Base-by-base conservation (phyloP, 2,888 invertebrate species). In the Parnassius smintheus region DNA sequence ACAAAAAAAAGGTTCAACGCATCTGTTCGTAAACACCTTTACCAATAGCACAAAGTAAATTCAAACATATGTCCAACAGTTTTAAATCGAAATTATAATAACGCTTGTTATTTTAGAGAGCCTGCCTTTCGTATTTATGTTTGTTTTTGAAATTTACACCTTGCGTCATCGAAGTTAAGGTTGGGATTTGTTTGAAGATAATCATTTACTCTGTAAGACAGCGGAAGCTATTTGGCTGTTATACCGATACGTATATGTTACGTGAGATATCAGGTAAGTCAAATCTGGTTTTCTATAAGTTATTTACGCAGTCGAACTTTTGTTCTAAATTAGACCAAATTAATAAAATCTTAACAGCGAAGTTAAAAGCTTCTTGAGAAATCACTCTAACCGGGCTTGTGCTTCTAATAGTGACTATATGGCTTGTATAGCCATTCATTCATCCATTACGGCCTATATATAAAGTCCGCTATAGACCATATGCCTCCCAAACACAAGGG, bases 1-100 rank as follows among this genome's bases (percentile, higher is more conserved):
- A 67, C 65, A 71, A 69, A 67, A 73, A 73, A 73, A 69, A 69
- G 67, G 69, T 70, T 70, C 56, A 61, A 67, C 66, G 64, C 75
- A 75, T 74, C 75, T 75, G 75, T 68, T 67, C 60, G 61, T 68
- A 63, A 55, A 61, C 61, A 63, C 57, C 55, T 66, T 65, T 59
- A 56, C 56, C 25, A 61, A 55, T 18, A 2, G 48, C 22, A 9
- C 64, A 61, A 49, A 35, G 41, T 22, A 68, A 68, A 66, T 50
- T 64, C 8, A 65, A 69, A 68, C 59, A 50, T 71, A 68, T 54
- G 1, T 0, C 0, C 13, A 7, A 13, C 1, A 0, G 0, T 0
- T 11, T 62, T 70, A 63, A 64, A 67, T 49, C 55, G 2, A 66
- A 46, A 61, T 69, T 64, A 42, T 42, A 45, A 61, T 61, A 50